Evolutionary conservation across 2,888 invertebrate genomes (phyloP), one percentile per base, ranked within the genome.

Genomic region (Cynaeus angustus): DNA sequence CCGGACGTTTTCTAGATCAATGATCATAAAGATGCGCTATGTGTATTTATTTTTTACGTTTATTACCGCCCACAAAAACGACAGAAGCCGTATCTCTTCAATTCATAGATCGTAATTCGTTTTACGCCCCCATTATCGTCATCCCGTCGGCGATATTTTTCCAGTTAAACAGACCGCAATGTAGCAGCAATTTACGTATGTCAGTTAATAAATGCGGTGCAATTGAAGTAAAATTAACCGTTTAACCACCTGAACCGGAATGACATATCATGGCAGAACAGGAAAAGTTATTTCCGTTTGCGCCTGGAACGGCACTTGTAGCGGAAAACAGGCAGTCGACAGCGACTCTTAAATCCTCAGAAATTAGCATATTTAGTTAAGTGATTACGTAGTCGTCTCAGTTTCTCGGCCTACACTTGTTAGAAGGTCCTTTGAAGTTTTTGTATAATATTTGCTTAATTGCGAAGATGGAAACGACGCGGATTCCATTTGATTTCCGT

Each of bases 301-400:
- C 68, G 74, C 72, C 74, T 72, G 38, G 52, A 75, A 71, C 72
- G 69, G 72, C 65, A 73, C 73, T 74, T 71, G 73, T 68, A 75
- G 59, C 72, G 75, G 74, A 73, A 74, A 74, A 72, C 73, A 74
- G 71, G 55, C 73, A 74, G 71, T 71, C 71, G 73, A 73, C 71
- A 67, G 72, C 72, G 69, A 73, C 73, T 76, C 73, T 74, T 74
- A 73, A 76, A 76, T 74, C 72, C 69, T 70, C 68, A 68, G 62
- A 74, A 73, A 76, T 74, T 76, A 76, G 70, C 75, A 76, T 75
- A 75, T 66, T 73, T 73, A 73, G 74, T 68, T 72, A 74, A 74
- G 74, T 75, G 73, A 74, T 74, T 73, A 73, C 71, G 45, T 30
- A 59, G 59, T 59, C 45, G 41, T 43, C 56, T 55, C 53, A 55